phyloP scores from a whole-genome alignment of 1,140 invertebrate genomes.

The Thaumatotibia leucotreta region DNA sequence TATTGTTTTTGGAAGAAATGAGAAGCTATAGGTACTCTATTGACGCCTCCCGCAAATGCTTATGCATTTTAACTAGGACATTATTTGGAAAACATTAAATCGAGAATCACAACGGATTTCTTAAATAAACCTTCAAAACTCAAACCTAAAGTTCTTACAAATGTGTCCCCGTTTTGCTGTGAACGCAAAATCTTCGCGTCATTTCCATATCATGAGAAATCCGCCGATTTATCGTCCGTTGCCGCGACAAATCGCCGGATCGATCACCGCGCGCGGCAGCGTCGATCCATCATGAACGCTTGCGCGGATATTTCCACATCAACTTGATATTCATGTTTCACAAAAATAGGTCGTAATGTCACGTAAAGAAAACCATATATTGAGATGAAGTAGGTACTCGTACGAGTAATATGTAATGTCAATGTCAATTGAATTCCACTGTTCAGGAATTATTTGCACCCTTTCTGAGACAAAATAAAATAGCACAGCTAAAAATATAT shows the following conservation, averaged over 20 bases:
- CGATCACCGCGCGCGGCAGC: background rate
- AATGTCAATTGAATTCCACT: too few species aligned
- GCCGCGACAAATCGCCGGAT: constrained; percentile 4
- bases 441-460: too few species aligned
- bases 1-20: too few species aligned
- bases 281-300: background rate
- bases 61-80: too few species aligned
- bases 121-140: background rate
- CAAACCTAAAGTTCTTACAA: background rate
- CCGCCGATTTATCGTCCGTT: background rate
- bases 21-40: too few species aligned
- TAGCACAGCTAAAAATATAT: too few species aligned
- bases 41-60: too few species aligned
- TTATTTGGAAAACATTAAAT: too few species aligned
- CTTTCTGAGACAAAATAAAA: too few species aligned
- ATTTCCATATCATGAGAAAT: constrained; percentile 9
- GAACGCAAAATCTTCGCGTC: background rate
- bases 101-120: background rate
- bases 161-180: background rate
- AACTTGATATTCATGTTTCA: background rate
- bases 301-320: background rate
- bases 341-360: background rate
- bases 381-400: too few species aligned
- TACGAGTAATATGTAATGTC: too few species aligned
- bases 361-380: background rate